These are phyloP conservation scores for Notiomystis cincta DNA, from an alignment of 2,113 vertebrate species.

Conservation along the genomic window DNA sequence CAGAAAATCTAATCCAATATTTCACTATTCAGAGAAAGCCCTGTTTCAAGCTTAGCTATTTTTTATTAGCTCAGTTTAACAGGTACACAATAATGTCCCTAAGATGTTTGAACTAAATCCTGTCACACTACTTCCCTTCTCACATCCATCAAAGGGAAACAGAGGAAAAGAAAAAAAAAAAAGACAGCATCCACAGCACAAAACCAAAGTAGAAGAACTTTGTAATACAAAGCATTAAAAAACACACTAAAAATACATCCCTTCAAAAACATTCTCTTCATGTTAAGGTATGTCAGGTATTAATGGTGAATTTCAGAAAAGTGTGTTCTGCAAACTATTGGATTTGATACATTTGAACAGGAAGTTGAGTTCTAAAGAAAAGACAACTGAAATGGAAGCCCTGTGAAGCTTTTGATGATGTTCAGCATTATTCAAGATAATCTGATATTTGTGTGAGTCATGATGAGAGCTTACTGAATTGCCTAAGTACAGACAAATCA, in stretches of 20 bases:
- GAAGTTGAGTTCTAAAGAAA: background rate
- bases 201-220: background rate
- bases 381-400: background rate
- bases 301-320: background rate
- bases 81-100: background rate
- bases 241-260: background rate
- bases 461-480: background rate
- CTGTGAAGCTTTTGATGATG: background rate
- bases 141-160: background rate
- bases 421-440: background rate
- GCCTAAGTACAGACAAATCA: slow-evolving; percentile 18
- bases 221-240: background rate
- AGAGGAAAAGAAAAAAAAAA: background rate
- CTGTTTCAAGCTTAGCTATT: background rate
- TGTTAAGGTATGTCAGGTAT: background rate
- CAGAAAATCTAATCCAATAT: background rate
- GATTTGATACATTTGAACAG: background rate
- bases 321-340: background rate
- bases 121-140: background rate
- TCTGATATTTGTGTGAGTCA: background rate
- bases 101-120: background rate
- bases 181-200: background rate
- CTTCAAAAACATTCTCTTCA: background rate
- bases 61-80: background rate
- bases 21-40: background rate